phyloP scores from a whole-genome alignment of 2,888 invertebrate genomes.

The Brachyptera putata region DNA sequence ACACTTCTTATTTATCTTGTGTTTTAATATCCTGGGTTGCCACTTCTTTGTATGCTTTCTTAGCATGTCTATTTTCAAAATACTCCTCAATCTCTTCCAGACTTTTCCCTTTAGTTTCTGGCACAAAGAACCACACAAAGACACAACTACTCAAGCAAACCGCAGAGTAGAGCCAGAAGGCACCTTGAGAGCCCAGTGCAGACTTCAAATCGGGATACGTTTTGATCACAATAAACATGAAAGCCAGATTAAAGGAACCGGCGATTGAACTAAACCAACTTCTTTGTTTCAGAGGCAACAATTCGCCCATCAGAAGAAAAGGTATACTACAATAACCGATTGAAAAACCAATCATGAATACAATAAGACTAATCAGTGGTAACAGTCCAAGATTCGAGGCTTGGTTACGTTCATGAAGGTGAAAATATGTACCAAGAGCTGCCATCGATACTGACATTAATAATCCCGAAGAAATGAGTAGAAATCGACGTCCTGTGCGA shows the following conservation, averaged over 20 bases:
- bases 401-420: slow-evolving; percentile 42
- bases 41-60: no score
- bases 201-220: slow-evolving; percentile 45
- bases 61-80: slow-evolving; percentile 24
- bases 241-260: slow-evolving; percentile 52
- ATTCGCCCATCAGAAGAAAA: slow-evolving; percentile 57
- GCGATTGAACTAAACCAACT: slow-evolving; percentile 54
- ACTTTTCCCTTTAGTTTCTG: slow-evolving; percentile 66
- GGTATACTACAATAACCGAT: slow-evolving; percentile 60
- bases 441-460: slow-evolving; percentile 53
- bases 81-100: slow-evolving; percentile 58
- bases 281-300: slow-evolving; percentile 55
- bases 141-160: slow-evolving; percentile 51
- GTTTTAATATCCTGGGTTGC: no score
- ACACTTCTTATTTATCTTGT: no score
- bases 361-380: slow-evolving; percentile 53
- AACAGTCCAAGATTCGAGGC: slow-evolving; percentile 41
- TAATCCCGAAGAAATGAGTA: slow-evolving; percentile 56
- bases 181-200: slow-evolving; percentile 51
- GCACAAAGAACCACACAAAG: slow-evolving; percentile 54
- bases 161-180: slow-evolving; percentile 54
- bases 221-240: slow-evolving; percentile 56
- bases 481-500: slow-evolving; percentile 54
- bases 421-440: slow-evolving; percentile 54
- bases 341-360: slow-evolving; percentile 58